A percentile compares a stretch with the other conserved stretches of the same genome.
phyloP scores from a whole-genome alignment of 2,888 invertebrate genomes.

The Scaptomyza caliginosa region DNA sequence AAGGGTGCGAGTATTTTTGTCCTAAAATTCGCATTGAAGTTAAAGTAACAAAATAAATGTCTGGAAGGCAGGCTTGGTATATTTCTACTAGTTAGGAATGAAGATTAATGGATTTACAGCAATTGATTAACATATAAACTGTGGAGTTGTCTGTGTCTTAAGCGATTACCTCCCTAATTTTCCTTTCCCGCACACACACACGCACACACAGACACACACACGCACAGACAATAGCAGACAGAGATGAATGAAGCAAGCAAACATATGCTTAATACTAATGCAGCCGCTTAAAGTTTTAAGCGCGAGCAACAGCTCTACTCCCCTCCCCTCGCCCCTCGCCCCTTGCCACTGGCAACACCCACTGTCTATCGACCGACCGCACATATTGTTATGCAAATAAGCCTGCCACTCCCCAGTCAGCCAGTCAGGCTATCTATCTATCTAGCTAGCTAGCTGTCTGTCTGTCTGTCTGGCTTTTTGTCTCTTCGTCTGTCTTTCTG shows the following conservation, averaged over 20 bases:
- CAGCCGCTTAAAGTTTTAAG: slow-evolving; percentile 40
- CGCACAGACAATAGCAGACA: background rate
- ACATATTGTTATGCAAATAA: slow-evolving; percentile 74
- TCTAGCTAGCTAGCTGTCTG: slow-evolving; percentile 21
- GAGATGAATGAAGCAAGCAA: slow-evolving; percentile 10
- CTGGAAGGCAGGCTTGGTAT: background rate
- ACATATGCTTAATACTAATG: slow-evolving; percentile 36
- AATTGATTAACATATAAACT: slow-evolving; percentile 15
- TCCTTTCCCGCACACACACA: background rate
- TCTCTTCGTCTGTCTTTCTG: slow-evolving; percentile 32
- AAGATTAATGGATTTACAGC: slow-evolving; percentile 18
- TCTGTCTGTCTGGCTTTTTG: slow-evolving; percentile 27
- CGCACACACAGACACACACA: background rate
- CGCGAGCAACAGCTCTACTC: slow-evolving; percentile 5
- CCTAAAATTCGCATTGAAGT: background rate
- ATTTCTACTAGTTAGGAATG: slow-evolving; percentile 9
- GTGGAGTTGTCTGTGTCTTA: slow-evolving; percentile 1
- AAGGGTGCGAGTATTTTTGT: background rate
- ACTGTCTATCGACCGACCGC: slow-evolving; percentile 27
- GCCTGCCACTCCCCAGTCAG: slow-evolving; percentile 33
- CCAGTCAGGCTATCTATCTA: slow-evolving; percentile 23
- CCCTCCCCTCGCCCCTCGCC: background rate
- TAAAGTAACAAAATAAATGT: background rate
- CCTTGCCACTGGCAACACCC: background rate
- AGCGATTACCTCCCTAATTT: background rate